Evolutionary conservation across 2,888 invertebrate species (phyloP).

Genomic region (Polyploca ridens): DNA sequence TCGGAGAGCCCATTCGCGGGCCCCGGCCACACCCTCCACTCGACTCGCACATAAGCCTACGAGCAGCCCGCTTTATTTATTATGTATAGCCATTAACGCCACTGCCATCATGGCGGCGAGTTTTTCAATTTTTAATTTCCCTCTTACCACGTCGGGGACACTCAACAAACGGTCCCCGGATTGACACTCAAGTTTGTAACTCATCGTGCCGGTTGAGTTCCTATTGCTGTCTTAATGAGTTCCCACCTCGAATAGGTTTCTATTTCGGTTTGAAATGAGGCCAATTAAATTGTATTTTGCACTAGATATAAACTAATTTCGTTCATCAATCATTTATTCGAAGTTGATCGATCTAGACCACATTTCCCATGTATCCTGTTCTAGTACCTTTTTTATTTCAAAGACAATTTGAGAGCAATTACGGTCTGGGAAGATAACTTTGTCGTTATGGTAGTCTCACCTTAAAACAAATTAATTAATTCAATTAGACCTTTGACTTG

Average conservation of each 20-base stretch:
- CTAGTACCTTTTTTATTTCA: no score
- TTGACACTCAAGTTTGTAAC: constrained; percentile 75
- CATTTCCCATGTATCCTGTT: constrained; percentile 8
- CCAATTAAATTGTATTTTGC: constrained; percentile 23
- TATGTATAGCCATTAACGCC: constrained; percentile 84
- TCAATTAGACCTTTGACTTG: constrained; percentile 44
- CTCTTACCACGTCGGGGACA: constrained; percentile 67
- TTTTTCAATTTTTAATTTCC: constrained; percentile 84
- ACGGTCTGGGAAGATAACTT: no score
- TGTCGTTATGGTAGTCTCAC: no score
- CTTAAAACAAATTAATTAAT: constrained; percentile 22
- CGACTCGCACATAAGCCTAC: constrained; percentile 81
- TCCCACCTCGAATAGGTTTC: constrained; percentile 46
- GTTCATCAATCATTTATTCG: background rate
- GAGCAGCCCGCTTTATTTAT: constrained; percentile 81
- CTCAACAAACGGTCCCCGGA: constrained; percentile 68
- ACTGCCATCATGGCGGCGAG: constrained; percentile 81
- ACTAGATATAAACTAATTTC: constrained; percentile 12
- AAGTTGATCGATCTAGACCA: background rate
- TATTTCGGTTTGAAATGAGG: constrained; percentile 31
- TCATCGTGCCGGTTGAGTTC: constrained; percentile 46
- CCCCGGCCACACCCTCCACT: constrained; percentile 82
- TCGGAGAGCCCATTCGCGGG: constrained; percentile 80
- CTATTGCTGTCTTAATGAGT: constrained; percentile 51
- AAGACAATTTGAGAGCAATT: background rate